Conservation (phyloP, 2,113 vertebrate species). For the Tychaedon coryphoeus region DNA sequence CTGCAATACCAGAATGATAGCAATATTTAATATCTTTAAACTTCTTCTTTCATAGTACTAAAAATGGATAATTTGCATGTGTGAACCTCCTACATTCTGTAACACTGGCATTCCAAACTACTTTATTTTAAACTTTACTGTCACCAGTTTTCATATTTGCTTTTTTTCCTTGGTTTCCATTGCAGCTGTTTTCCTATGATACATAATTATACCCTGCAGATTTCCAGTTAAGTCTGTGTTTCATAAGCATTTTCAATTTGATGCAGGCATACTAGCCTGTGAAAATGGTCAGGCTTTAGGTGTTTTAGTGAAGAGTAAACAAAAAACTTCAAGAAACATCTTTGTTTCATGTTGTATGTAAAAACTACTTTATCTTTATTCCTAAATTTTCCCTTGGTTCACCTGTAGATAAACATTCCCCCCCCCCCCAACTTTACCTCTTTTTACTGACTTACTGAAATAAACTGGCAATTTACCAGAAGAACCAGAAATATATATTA, state of each 20-base stretch:
- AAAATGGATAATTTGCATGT: background rate
- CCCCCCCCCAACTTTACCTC: background rate
- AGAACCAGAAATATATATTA: background rate
- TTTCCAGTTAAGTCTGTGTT: background rate
- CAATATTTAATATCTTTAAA: background rate
- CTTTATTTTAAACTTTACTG: background rate
- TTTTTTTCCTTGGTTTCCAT: background rate
- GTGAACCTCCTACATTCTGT: background rate
- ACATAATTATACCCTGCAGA: background rate
- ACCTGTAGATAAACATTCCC: background rate
- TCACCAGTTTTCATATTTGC: background rate
- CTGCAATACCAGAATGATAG: background rate
- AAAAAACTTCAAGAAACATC: background rate
- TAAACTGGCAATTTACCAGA: background rate
- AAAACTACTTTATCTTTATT: background rate
- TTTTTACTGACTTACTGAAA: background rate
- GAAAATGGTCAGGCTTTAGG: background rate
- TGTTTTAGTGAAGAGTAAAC: background rate
- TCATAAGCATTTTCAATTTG: background rate
- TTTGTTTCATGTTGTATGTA: background rate
- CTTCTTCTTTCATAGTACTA: background rate
- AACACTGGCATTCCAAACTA: background rate
- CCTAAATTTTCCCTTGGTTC: background rate
- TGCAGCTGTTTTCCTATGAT: background rate
- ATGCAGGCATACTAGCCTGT: background rate